Base-by-base conservation (phyloP, 2,797 vertebrate species). In the Sciurus vulgaris region DNA sequence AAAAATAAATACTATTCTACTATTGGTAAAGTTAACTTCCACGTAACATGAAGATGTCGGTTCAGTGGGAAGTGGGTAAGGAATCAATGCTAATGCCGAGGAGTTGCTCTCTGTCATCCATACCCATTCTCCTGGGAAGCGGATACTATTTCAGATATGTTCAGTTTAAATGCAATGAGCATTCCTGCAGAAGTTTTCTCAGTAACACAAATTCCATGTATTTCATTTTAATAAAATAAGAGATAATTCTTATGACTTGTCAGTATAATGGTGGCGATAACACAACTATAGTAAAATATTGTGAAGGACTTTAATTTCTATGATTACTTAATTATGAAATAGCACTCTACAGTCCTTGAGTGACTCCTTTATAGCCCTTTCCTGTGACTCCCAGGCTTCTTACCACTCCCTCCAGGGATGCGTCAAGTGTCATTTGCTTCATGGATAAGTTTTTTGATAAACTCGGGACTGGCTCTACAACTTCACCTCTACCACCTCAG, bases 351-450 rank as follows among this genome's bases (percentile, higher is more conserved):
- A 7, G 20, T 30, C 4, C 26, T 15, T 6, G 13, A 3, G 17
- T 59, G 41, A 56, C 3, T 82, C 14, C 47, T 47, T 11, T 7
- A n/a, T 11, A 44, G 26, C 17, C 26, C n/a, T 14, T 74, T 13
- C 10, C 51, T 65, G 20, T 69, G 35, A 77, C 14, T 72, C 12
- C 26, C 10, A 7, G 2, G 6, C 11, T 67, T 20, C 5, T 8
- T n/a, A 13, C 18, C 3, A 2, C 2, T 1, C 54, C 1, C 2
- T 38, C 12, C 33, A 17, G 33, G 33, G 13, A 5, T 7, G 1
- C 7, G 7, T 10, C 17, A 30, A 24, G 2, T 18, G 9, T 3
- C 28, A 10, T 7, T 70, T 24, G 5, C 30, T 82, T 30, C 17
- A 14, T 1, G 9, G 18, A n/a, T n/a, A n/a, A 93, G 13, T 70